Conservation (phyloP, 2,113 vertebrate genomes). For the Odocoileus virginianus region DNA sequence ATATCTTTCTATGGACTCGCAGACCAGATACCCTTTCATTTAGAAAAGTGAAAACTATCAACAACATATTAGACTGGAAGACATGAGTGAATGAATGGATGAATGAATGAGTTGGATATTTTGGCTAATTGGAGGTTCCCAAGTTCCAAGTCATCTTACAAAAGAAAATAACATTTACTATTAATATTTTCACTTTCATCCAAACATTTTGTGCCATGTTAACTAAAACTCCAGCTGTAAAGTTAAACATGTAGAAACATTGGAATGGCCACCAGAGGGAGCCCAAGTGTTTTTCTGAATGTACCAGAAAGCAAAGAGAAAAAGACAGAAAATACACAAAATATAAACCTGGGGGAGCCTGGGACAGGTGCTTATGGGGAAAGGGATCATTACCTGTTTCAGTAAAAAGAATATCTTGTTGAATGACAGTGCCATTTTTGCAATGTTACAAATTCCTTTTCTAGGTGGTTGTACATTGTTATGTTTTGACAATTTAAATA, state of each 20-base stretch:
- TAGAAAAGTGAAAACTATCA: neutral
- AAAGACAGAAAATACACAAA: neutral
- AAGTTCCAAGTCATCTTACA: neutral
- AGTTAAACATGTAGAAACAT: neutral
- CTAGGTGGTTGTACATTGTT: neutral
- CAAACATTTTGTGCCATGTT: neutral
- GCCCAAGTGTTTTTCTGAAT: constrained; percentile 68
- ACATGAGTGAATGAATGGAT: neutral
- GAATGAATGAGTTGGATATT: neutral
- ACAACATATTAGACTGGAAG: neutral
- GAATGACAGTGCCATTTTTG: neutral
- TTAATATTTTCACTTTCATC: constrained; percentile 3
- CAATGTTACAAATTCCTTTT: neutral
- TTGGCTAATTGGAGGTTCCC: neutral
- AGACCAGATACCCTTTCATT: neutral
- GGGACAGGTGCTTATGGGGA: neutral
- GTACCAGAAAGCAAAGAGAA: neutral
- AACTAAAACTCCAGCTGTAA: neutral
- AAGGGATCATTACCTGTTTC: neutral
- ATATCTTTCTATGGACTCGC: neutral
- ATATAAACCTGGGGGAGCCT: neutral
- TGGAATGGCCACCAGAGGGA: constrained; percentile 74
- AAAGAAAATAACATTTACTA: constrained; percentile 9
- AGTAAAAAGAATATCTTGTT: neutral
- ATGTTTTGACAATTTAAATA: neutral